A percentile compares a stretch with the other conserved stretches of the same genome.
These are phyloP conservation scores for Reticulitermes lucifugus DNA, from an alignment of 2,888 invertebrate genomes.

Conservation along the genomic window DNA sequence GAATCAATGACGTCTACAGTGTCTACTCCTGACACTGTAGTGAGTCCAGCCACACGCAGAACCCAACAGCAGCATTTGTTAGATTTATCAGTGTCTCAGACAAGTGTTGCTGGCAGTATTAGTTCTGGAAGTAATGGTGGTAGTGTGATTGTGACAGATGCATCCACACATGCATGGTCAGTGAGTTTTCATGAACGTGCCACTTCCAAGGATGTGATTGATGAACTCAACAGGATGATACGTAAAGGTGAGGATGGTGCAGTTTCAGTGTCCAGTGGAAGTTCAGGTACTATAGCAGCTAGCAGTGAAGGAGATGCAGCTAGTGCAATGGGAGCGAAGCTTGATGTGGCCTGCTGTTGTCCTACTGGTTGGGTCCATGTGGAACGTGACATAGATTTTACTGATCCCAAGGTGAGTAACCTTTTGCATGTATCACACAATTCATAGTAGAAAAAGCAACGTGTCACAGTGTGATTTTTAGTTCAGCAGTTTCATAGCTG, in stretches of 20 bases:
- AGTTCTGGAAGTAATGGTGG: slow-evolving; percentile 59
- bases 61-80: slow-evolving; percentile 26
- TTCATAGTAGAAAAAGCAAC: too few relatives aligned
- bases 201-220: slow-evolving; percentile 81
- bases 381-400: slow-evolving; percentile 80
- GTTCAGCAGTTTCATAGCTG: too few relatives aligned
- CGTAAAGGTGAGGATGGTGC: slow-evolving; percentile 67
- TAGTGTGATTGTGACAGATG: slow-evolving; percentile 65
- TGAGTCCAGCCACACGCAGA: slow-evolving; percentile 62
- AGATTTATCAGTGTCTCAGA: slow-evolving; percentile 22
- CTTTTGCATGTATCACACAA: too few relatives aligned
- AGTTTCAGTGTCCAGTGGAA: slow-evolving; percentile 38
- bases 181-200: slow-evolving; percentile 80
- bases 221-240: slow-evolving; percentile 77
- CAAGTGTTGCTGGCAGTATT: background rate
- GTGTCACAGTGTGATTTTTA: too few relatives aligned
- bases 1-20: slow-evolving; percentile 75
- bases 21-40: slow-evolving; percentile 79
- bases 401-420: slow-evolving; percentile 77
- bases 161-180: slow-evolving; percentile 60
- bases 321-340: slow-evolving; percentile 57
- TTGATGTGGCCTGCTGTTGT: slow-evolving; percentile 75
- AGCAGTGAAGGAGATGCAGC: slow-evolving; percentile 56
- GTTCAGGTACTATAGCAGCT: slow-evolving; percentile 23
- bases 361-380: slow-evolving; percentile 86